Conservation (phyloP, 2,797 vertebrate genomes). For the Thripadectes ignobilis region DNA sequence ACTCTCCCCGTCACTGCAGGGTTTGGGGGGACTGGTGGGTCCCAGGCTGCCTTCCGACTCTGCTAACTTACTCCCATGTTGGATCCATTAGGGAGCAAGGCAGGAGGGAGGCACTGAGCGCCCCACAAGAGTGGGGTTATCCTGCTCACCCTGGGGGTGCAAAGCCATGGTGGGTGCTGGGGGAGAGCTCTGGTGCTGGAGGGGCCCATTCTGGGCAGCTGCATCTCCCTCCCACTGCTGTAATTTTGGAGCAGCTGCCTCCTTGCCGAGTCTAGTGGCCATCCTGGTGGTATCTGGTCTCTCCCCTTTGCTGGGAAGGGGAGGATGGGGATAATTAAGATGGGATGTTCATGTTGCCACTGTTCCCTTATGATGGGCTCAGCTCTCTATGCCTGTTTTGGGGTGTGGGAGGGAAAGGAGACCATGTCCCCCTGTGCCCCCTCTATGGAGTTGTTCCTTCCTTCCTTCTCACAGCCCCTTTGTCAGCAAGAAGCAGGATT, state of each 20-base stretch:
- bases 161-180: not conserved
- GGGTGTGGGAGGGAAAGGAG: not conserved
- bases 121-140: not conserved
- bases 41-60: not conserved
- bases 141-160: not conserved
- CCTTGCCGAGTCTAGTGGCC: rapidly evolving
- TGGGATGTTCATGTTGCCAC: not conserved
- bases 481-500: conserved; percentile 37
- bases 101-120: not conserved
- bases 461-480: conserved; percentile 11
- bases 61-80: not conserved
- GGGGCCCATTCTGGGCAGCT: not conserved
- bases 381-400: rapidly evolving
- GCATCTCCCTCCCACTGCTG: not conserved
- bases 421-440: rapidly evolving
- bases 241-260: not conserved
- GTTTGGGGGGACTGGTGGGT: rapidly evolving
- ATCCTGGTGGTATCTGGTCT: not conserved
- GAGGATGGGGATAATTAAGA: not conserved
- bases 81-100: not conserved
- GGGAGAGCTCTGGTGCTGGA: not conserved
- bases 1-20: rapidly evolving
- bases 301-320: not conserved
- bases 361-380: not conserved
- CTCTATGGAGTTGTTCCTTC: not conserved